phyloP scores from a whole-genome alignment of 2,113 vertebrate genomes.

The Apus apus region DNA sequence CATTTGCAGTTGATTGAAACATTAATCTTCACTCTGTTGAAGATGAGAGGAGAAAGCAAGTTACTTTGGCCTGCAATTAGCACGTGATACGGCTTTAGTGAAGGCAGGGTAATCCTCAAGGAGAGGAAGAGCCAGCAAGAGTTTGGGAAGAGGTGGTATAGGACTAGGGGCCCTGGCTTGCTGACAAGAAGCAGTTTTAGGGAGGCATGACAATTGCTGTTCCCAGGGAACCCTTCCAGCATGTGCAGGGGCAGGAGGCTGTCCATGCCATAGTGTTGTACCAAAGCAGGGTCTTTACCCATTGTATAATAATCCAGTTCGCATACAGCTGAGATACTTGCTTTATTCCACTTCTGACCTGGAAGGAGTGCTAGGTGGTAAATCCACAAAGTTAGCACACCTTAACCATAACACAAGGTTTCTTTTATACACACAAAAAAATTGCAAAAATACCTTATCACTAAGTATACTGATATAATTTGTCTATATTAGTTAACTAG shows the following conservation, averaged over 20 bases:
- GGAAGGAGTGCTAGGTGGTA: too few relatives aligned
- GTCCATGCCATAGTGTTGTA: neutral
- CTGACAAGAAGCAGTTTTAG: neutral
- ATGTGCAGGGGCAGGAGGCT: neutral
- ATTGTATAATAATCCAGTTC: too few relatives aligned
- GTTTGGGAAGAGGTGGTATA: neutral
- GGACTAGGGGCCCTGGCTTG: neutral
- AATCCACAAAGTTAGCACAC: too few relatives aligned
- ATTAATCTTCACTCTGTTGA: neutral
- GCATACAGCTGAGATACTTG: too few relatives aligned
- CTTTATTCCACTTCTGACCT: too few relatives aligned
- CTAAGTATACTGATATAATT: too few relatives aligned
- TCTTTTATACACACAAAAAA: too few relatives aligned
- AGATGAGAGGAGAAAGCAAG: neutral
- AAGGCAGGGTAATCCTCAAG: neutral
- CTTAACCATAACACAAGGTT: too few relatives aligned
- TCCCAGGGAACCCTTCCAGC: neutral
- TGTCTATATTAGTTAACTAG: too few relatives aligned
- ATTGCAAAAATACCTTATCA: too few relatives aligned
- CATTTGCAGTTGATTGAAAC: neutral
- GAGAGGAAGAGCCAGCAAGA: neutral
- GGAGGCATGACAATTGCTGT: fast-evolving
- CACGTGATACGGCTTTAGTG: fast-evolving
- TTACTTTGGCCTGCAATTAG: neutral
- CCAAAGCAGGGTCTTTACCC: too few relatives aligned